Evolutionary conservation across 2,113 vertebrate species (phyloP).

Genomic region (Tringa solitaria): DNA sequence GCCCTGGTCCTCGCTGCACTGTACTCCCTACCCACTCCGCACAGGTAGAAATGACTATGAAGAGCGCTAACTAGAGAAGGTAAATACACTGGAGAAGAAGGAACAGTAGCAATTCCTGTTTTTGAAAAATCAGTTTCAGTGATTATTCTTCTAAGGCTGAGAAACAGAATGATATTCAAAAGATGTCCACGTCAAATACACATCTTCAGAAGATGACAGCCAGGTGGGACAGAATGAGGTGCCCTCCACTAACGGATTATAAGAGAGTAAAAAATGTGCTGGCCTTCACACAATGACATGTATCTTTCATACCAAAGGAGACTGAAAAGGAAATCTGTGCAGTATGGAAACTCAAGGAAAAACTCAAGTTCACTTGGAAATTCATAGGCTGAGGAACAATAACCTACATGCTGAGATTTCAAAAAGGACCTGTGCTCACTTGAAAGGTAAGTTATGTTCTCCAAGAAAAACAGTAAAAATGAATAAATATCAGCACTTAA

Average conservation of each 20-base stretch:
- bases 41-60: fast-evolving
- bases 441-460: neutral
- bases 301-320: neutral
- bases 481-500: neutral
- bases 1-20: neutral
- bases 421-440: neutral
- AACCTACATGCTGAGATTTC: neutral
- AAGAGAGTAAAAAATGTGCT: neutral
- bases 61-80: neutral
- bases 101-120: neutral
- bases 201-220: neutral
- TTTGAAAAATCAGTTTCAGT: neutral
- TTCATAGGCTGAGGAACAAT: neutral
- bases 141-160: neutral
- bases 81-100: neutral
- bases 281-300: neutral
- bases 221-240: neutral
- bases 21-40: neutral
- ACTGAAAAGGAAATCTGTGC: neutral
- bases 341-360: neutral
- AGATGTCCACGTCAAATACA: neutral
- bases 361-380: neutral
- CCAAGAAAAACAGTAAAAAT: neutral
- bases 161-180: neutral
- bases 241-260: neutral